Evolutionary conservation across 2,797 vertebrate genomes (phyloP), one percentile per base, ranked within the genome.

Genomic region (Champsocephalus esox): DNA sequence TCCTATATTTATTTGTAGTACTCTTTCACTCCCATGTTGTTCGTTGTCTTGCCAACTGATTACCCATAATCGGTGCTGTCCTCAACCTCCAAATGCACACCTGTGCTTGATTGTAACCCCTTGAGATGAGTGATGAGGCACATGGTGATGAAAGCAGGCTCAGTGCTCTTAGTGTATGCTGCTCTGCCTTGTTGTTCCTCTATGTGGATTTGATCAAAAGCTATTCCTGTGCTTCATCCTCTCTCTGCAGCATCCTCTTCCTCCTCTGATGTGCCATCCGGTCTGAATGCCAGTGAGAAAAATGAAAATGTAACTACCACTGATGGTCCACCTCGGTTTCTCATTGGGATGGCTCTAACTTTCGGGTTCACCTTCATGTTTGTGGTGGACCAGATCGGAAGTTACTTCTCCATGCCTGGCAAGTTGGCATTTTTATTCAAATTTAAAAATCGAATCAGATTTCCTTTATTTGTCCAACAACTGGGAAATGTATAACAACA

Each of bases 301-400:
- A 66, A 70, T 7, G 49, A 38, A 52, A 65, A 70, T 6, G 45
- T 50, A 4, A 43, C 72, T 0, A 49, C 79, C 9, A 1, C 74
- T n/a, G 81, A 77, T 19, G 73, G 59, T 12, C 87, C 94, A 1
- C 85, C 94, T 21, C 92, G 90, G 5, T 89, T 95, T 77, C 79
- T 94, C 58, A 95, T 96, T 0, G 95, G 96, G 3, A 21, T 94
- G 51, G 87, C 95, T 62, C 79, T 96, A 21, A 94, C 95, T 0
- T 75, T 91, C 0, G 96, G 96, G 1, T 96, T 96, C 85, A 93
- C 82, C 48, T 91, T 96, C 49, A 96, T 96, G 96, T 96, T 96
- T 80, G 80, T 94, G 3, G 94, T 96, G 21, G 95, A 96, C 83
- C 95, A 96, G 89, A 89, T 95, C 2, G 88, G 86, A 62, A 89